Evolutionary conservation across 2,888 invertebrate genomes (phyloP).

Genomic region (Seira musarum): DNA sequence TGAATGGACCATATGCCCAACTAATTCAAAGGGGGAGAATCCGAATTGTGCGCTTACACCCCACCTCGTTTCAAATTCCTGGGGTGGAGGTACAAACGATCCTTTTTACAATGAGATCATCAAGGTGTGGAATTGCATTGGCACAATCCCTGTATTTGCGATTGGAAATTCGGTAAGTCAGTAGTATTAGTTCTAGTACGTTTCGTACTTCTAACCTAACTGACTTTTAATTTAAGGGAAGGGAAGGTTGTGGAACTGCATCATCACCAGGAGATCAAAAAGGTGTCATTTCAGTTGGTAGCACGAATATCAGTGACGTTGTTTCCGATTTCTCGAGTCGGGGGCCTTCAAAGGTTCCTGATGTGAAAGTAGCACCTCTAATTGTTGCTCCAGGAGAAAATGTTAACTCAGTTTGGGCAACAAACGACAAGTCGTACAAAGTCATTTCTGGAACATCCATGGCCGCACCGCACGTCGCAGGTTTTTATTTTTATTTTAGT

Average conservation of each 20-base stretch:
- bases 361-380: slow-evolving; percentile 8
- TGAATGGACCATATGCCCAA: slow-evolving; percentile 35
- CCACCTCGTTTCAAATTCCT: slow-evolving; percentile 34
- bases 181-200: no score
- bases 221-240: no score
- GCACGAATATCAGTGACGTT: slow-evolving; percentile 26
- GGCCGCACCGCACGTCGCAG: slow-evolving; percentile 30
- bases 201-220: no score
- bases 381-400: slow-evolving; percentile 41
- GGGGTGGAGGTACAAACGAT: slow-evolving; percentile 31
- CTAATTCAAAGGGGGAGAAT: neutral
- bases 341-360: slow-evolving; percentile 17
- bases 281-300: slow-evolving; percentile 21
- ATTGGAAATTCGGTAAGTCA: slow-evolving; percentile 32
- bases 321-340: slow-evolving; percentile 38
- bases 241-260: slow-evolving; percentile 33
- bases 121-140: slow-evolving; percentile 28
- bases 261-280: slow-evolving; percentile 23
- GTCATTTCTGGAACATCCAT: slow-evolving; percentile 33
- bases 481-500: neutral
- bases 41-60: slow-evolving; percentile 27
- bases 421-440: slow-evolving; percentile 31
- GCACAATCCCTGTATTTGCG: slow-evolving; percentile 25
- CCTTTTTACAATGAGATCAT: slow-evolving; percentile 33
- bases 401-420: slow-evolving; percentile 27